phyloP scores from a whole-genome alignment of 2,888 invertebrate genomes.

The Augochlorella aurata region DNA sequence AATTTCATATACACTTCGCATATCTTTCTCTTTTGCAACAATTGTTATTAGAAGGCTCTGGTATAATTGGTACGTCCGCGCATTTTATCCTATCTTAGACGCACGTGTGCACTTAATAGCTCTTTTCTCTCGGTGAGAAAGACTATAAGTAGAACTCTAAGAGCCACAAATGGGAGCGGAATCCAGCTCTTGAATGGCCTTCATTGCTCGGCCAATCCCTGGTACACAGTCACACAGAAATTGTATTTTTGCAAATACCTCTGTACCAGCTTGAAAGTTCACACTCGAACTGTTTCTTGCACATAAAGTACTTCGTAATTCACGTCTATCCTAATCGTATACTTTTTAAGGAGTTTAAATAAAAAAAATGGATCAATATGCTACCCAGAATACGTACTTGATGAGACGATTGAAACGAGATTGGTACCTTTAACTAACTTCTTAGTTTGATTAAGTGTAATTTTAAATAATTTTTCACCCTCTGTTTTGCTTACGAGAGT shows the following conservation, averaged over 20 bases:
- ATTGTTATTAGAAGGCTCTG: slow-evolving; percentile 17
- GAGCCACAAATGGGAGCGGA: slow-evolving; percentile 66
- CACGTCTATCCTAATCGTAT: not conserved
- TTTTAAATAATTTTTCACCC: too few relatives aligned
- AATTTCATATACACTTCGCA: too few relatives aligned
- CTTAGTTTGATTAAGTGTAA: too few relatives aligned
- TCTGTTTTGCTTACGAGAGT: too few relatives aligned
- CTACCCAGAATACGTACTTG: too few relatives aligned
- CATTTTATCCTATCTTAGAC: slow-evolving; percentile 2
- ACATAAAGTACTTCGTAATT: not conserved
- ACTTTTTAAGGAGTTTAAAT: not conserved
- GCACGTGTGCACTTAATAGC: slow-evolving; percentile 26
- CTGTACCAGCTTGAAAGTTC: not conserved
- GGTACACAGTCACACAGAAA: slow-evolving; percentile 2
- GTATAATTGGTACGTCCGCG: slow-evolving; percentile 25
- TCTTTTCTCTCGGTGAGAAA: slow-evolving; percentile 48
- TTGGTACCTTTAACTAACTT: too few relatives aligned
- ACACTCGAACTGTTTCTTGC: not conserved
- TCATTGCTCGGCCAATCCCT: slow-evolving; percentile 62
- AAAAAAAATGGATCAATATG: too few relatives aligned
- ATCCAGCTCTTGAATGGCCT: slow-evolving; percentile 59
- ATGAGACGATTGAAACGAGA: too few relatives aligned
- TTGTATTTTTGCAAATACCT: not conserved
- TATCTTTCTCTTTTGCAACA: not conserved
- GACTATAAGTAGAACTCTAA: slow-evolving; percentile 58